phyloP scores from a whole-genome alignment of 1,140 invertebrate species.

The Panagrolaimus sp. region DNA sequence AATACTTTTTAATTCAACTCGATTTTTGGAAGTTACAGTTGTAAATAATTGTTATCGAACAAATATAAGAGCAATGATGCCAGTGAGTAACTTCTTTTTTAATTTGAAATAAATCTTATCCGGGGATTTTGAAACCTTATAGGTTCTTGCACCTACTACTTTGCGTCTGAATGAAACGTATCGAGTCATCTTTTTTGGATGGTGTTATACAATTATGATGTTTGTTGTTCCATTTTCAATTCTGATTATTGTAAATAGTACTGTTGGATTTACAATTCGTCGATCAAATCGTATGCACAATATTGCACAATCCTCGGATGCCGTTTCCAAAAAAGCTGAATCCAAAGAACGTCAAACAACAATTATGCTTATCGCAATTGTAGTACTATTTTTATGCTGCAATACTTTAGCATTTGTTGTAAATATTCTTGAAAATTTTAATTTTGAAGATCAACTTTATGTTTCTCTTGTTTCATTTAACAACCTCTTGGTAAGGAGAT shows the following conservation, averaged over 20 bases:
- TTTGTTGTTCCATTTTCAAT: slow-evolving; percentile 43
- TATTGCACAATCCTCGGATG: slow-evolving; percentile 12
- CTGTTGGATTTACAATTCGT: slow-evolving; percentile 44
- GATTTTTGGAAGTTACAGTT: slow-evolving; percentile 45
- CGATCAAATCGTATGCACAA: slow-evolving; percentile 24
- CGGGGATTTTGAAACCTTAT: slow-evolving; percentile 13
- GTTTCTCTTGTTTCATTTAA: slow-evolving; percentile 47
- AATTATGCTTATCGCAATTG: slow-evolving; percentile 47
- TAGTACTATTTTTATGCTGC: slow-evolving; percentile 45
- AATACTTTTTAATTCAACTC: slow-evolving; percentile 41
- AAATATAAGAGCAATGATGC: slow-evolving; percentile 30
- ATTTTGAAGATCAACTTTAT: slow-evolving; percentile 39
- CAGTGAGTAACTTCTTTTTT: slow-evolving; percentile 6
- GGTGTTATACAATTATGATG: slow-evolving; percentile 46
- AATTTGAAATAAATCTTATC: slow-evolving; percentile 12
- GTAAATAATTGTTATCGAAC: slow-evolving; percentile 29
- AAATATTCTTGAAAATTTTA: slow-evolving; percentile 56
- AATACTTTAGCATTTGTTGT: slow-evolving; percentile 53
- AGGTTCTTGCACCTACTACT: slow-evolving; percentile 33
- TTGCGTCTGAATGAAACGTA: slow-evolving; percentile 39
- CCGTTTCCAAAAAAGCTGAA: slow-evolving; percentile 23
- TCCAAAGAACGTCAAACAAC: slow-evolving; percentile 47
- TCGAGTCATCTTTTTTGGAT: slow-evolving; percentile 46
- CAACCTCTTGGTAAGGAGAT: slow-evolving; percentile 51
- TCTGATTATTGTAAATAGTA: slow-evolving; percentile 44